These are phyloP conservation scores for Brevimyrus niger DNA, from an alignment of 2,113 vertebrate species.

Conservation along the genomic window DNA sequence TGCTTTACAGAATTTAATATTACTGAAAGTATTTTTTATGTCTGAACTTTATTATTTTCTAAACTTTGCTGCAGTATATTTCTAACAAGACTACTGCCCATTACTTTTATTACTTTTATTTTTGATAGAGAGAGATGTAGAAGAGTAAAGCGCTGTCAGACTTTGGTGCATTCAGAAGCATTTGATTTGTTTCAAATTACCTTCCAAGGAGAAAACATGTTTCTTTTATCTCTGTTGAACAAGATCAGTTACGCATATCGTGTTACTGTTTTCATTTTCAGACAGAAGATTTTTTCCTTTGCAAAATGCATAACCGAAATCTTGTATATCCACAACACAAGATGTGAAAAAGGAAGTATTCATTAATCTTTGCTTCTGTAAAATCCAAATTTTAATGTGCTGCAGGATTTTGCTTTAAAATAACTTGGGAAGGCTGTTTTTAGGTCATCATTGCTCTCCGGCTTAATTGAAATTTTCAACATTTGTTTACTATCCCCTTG, in stretches of 20 bases:
- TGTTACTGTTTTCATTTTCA: slow-evolving; percentile 66
- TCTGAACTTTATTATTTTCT: neutral
- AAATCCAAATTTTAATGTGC: slow-evolving; percentile 53
- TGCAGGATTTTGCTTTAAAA: slow-evolving; percentile 52
- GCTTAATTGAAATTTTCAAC: slow-evolving; percentile 61
- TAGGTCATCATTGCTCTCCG: slow-evolving; percentile 58
- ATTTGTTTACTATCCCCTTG: slow-evolving; percentile 62
- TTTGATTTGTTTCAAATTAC: slow-evolving; percentile 9
- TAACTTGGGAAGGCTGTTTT: slow-evolving; percentile 54
- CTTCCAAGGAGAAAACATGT: slow-evolving; percentile 32
- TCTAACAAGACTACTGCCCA: neutral
- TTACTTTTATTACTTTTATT: neutral
- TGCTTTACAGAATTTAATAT: neutral
- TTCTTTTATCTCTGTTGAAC: slow-evolving; percentile 39
- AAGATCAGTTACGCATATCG: slow-evolving; percentile 55
- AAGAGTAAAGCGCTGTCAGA: neutral
- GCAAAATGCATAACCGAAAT: slow-evolving; percentile 56
- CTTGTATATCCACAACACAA: slow-evolving; percentile 70
- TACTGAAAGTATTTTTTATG: neutral
- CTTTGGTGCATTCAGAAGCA: neutral
- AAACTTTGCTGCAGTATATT: neutral
- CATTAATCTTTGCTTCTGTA: slow-evolving; percentile 56
- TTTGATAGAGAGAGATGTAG: slow-evolving; percentile 10
- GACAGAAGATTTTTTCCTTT: slow-evolving; percentile 57
- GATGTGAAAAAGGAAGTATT: slow-evolving; percentile 69